These are phyloP conservation scores for Ennomos erosarius DNA, from an alignment of 2,888 invertebrate genomes.

Conservation along the genomic window DNA sequence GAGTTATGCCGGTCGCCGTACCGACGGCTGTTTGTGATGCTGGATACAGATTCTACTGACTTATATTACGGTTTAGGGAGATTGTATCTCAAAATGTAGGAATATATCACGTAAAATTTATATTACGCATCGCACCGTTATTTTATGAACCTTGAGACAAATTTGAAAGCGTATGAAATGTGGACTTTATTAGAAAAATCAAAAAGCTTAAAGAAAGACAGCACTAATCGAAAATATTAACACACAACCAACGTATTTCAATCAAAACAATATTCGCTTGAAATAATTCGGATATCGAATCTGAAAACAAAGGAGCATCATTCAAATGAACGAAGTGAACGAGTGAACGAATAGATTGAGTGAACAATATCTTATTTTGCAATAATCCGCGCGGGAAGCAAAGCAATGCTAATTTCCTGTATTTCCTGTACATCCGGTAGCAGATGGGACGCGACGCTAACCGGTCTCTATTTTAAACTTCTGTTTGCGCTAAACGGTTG, in stretches of 20 bases:
- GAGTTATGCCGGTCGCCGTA: slow-evolving; percentile 61
- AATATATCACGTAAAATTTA: slow-evolving; percentile 9
- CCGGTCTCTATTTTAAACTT: slow-evolving; percentile 66
- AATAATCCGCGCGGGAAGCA: slow-evolving; percentile 79
- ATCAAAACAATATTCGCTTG: slow-evolving; percentile 41
- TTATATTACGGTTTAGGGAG: slow-evolving; percentile 30
- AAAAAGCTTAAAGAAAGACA: slow-evolving; percentile 23
- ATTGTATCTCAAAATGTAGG: slow-evolving; percentile 17
- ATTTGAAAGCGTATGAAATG: neutral
- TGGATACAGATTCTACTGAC: slow-evolving; percentile 42
- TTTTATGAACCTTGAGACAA: too few relatives aligned
- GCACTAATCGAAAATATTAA: slow-evolving; percentile 32
- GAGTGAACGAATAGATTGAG: slow-evolving; percentile 76
- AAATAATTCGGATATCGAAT: slow-evolving; percentile 60
- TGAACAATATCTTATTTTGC: slow-evolving; percentile 84
- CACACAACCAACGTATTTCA: slow-evolving; percentile 38
- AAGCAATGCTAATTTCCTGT: slow-evolving; percentile 81
- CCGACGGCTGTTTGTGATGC: slow-evolving; percentile 48
- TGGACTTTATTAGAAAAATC: neutral
- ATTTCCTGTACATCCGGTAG: slow-evolving; percentile 71
- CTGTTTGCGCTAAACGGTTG: slow-evolving; percentile 63
- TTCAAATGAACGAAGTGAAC: slow-evolving; percentile 70
- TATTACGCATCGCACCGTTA: too few relatives aligned
- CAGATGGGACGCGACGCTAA: slow-evolving; percentile 71
- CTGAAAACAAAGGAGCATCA: slow-evolving; percentile 72